Evolutionary conservation across 2,113 vertebrate species (phyloP).

Genomic region (Pomatorhinus ruficollis): DNA sequence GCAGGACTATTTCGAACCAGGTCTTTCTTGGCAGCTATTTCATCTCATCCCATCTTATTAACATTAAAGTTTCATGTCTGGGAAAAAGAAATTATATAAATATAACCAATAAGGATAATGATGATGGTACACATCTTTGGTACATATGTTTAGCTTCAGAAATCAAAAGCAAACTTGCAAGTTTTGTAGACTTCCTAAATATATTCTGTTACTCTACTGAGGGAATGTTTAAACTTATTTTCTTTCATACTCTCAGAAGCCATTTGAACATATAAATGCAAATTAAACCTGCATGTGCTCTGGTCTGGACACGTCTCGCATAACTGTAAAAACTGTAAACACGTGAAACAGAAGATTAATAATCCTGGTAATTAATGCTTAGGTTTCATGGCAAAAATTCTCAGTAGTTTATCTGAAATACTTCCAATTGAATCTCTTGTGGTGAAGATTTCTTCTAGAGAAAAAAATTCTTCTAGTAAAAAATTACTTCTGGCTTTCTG

Average conservation of each 20-base stretch:
- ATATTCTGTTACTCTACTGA: background rate
- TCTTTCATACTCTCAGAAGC: background rate
- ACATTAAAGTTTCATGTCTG: background rate
- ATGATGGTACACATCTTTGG: background rate
- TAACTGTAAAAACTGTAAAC: background rate
- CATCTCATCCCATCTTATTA: background rate
- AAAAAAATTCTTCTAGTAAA: no score
- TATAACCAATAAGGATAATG: background rate
- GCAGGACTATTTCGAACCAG: background rate
- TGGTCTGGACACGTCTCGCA: fast-evolving
- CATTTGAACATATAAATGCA: background rate
- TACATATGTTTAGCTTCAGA: background rate
- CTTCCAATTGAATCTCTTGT: background rate
- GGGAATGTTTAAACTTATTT: background rate
- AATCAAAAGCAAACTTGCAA: background rate
- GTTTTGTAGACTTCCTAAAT: background rate
- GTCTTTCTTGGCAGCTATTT: background rate
- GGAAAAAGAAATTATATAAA: background rate
- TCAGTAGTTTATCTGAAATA: background rate
- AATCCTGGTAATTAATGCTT: background rate
- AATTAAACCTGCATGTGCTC: background rate
- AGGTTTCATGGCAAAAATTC: background rate
- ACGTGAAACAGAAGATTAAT: background rate
- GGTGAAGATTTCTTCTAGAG: background rate
- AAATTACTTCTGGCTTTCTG: background rate